phyloP scores from a whole-genome alignment of 2,797 vertebrate species.

The Phrynocephalus guinanensis region DNA sequence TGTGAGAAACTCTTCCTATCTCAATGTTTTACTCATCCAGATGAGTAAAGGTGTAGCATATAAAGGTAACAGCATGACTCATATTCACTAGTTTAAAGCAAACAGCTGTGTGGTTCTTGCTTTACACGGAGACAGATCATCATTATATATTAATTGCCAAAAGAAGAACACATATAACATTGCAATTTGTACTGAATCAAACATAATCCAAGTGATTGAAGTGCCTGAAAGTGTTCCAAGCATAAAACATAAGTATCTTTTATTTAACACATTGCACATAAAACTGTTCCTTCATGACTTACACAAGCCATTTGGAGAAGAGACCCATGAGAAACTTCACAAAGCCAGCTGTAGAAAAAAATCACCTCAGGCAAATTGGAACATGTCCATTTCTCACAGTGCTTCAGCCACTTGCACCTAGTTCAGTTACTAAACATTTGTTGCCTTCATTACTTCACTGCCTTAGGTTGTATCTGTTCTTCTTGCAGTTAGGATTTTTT shows the following conservation, averaged over 20 bases:
- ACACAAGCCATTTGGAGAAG: conserved; percentile 2
- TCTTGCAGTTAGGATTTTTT: conserved; percentile 25
- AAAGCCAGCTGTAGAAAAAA: conserved; percentile 18
- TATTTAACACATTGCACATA: conserved; percentile 19
- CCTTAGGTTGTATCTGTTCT: background rate
- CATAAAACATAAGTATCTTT: background rate
- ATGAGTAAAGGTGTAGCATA: background rate
- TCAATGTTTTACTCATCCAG: background rate
- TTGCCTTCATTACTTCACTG: conserved; percentile 3
- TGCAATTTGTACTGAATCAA: background rate
- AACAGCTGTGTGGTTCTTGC: background rate
- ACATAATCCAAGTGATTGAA: conserved; percentile 21
- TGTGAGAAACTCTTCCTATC: background rate
- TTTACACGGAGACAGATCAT: conserved; percentile 17
- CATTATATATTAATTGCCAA: background rate
- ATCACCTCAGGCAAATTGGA: conserved; percentile 8
- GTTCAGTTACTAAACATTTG: conserved; percentile 34
- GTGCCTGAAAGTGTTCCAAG: background rate
- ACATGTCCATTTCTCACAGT: background rate
- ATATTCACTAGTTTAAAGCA: background rate
- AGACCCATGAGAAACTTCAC: background rate
- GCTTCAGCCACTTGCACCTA: conserved; percentile 14
- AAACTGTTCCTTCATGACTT: conserved; percentile 30
- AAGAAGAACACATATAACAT: conserved; percentile 34
- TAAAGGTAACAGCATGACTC: background rate